phyloP scores from a whole-genome alignment of 2,797 vertebrate genomes.

The Chelon labrosus region DNA sequence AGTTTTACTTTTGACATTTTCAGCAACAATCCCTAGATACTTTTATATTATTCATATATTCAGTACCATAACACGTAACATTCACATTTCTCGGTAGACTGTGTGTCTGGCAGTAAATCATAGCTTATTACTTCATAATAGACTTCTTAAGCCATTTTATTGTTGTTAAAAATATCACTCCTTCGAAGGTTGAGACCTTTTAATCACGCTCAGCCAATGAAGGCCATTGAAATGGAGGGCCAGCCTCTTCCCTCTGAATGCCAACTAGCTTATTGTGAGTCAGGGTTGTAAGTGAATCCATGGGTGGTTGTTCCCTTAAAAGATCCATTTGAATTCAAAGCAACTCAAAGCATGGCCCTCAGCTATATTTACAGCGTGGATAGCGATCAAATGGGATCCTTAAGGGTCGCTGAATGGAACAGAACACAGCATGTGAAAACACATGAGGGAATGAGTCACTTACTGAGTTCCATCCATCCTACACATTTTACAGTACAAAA shows the following conservation, averaged over 20 bases:
- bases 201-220: slow-evolving; percentile 57
- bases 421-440: slow-evolving; percentile 45
- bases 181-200: slow-evolving; percentile 48
- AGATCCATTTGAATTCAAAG: slow-evolving; percentile 64
- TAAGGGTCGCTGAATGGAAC: slow-evolving; percentile 57
- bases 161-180: slow-evolving; percentile 41
- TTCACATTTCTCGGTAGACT: not conserved
- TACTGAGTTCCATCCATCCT: slow-evolving; percentile 64
- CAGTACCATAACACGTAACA: slow-evolving; percentile 12
- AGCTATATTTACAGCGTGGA: slow-evolving; percentile 69
- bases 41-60: slow-evolving; percentile 32
- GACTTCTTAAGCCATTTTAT: slow-evolving; percentile 46
- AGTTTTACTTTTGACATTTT: slow-evolving; percentile 65
- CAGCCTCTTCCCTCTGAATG: slow-evolving; percentile 48
- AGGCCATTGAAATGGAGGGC: slow-evolving; percentile 35
- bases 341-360: slow-evolving; percentile 56
- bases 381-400: slow-evolving; percentile 65
- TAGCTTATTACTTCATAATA: slow-evolving; percentile 43
- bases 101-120: slow-evolving; percentile 31
- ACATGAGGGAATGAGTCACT: slow-evolving; percentile 57
- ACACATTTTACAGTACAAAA: slow-evolving; percentile 38
- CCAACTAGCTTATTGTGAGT: slow-evolving; percentile 65
- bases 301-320: slow-evolving; percentile 59
- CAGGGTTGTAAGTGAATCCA: slow-evolving; percentile 55
- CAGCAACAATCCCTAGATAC: slow-evolving; percentile 19